These are phyloP conservation scores for Microctonus hyperodae DNA, from an alignment of 2,888 invertebrate species.

Conservation along the genomic window DNA sequence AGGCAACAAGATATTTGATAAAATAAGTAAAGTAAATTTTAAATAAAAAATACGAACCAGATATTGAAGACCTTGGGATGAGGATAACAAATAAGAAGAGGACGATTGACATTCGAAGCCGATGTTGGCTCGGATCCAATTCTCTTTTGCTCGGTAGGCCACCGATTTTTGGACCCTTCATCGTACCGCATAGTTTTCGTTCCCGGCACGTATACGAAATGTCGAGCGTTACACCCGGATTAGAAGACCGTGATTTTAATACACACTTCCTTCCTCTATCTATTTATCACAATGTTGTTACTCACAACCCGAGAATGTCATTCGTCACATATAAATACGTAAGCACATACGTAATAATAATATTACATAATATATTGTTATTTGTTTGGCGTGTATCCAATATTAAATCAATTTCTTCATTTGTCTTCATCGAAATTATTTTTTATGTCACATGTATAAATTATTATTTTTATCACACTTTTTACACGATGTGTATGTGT, in stretches of 20 bases:
- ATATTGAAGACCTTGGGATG: conserved; percentile 51
- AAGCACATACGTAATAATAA: not conserved
- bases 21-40: not conserved
- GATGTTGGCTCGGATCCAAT: conserved; percentile 33
- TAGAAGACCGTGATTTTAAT: conserved; percentile 36
- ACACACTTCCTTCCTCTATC: conserved; percentile 36
- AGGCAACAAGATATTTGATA: too few species aligned
- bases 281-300: conserved; percentile 23
- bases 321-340: conserved; percentile 11
- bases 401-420: not conserved
- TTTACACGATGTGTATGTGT: not conserved
- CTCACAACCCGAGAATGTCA: conserved; percentile 4
- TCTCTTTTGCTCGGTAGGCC: conserved; percentile 41
- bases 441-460: not conserved
- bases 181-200: conserved; percentile 58
- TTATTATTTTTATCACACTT: not conserved
- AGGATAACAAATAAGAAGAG: conserved; percentile 52
- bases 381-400: not conserved
- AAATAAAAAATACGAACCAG: conserved; percentile 43
- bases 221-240: conserved; percentile 34
- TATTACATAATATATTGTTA: not conserved
- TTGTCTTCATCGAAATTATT: not conserved
- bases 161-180: conserved; percentile 57
- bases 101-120: conserved; percentile 45
- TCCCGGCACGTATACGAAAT: conserved; percentile 38